A percentile compares a stretch with the other conserved stretches of the same genome.
Conservation (phyloP, 2,888 invertebrate genomes). For the Microdon myrmicae region DNA sequence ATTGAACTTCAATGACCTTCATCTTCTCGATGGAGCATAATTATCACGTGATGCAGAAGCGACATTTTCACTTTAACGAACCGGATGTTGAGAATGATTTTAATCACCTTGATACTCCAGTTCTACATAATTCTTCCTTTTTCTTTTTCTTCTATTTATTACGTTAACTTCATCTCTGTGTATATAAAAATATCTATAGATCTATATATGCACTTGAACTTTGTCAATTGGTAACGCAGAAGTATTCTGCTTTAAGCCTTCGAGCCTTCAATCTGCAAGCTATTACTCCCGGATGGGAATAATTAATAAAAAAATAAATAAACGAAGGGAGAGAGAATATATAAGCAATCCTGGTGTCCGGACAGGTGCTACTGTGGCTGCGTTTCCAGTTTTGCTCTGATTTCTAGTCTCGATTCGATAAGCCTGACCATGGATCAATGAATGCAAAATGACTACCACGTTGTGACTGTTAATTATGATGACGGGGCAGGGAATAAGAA, state of each 20-base stretch:
- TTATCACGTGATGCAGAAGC: conserved; percentile 33
- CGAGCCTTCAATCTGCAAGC: not conserved
- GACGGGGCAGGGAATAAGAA: conserved; percentile 48
- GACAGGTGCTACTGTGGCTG: conserved; percentile 36
- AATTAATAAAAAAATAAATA: conserved; percentile 29
- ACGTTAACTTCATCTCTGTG: too few species aligned
- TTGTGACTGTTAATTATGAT: conserved; percentile 51
- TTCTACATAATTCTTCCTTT: too few species aligned
- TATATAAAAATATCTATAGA: too few species aligned
- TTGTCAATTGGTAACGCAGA: conserved; percentile 37
- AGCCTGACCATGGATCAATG: conserved; percentile 38
- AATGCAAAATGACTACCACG: conserved; percentile 36
- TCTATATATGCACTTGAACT: conserved; percentile 8
- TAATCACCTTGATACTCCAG: conserved; percentile 46
- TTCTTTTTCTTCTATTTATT: conserved; percentile 4
- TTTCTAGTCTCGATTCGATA: conserved; percentile 23
- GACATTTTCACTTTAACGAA: conserved; percentile 22
- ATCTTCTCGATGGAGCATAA: conserved; percentile 24
- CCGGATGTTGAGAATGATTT: conserved; percentile 41
- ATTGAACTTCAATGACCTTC: conserved; percentile 41
- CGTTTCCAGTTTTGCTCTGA: conserved; percentile 44
- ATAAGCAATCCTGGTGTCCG: conserved; percentile 36
- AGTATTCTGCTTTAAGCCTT: conserved; percentile 26
- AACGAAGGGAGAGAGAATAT: conserved; percentile 38
- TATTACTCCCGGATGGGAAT: conserved; percentile 37